A percentile compares a stretch with the other conserved stretches of the same genome.
These are phyloP conservation scores for Drosophila ochracea DNA, from an alignment of 2,888 invertebrate genomes.

Conservation along the genomic window DNA sequence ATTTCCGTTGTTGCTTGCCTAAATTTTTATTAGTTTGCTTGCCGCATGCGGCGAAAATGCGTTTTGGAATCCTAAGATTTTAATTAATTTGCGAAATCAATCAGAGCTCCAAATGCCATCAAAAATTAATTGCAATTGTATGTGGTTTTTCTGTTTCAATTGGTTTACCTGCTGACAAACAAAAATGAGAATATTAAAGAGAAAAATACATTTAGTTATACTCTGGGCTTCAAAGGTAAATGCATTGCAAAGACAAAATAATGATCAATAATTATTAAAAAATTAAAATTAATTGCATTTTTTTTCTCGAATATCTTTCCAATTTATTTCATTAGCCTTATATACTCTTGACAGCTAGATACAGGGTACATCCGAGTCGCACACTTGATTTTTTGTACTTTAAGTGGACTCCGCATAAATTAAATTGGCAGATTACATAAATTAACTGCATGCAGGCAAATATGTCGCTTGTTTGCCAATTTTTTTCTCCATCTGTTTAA, in stretches of 20 bases:
- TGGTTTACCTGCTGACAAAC: neutral
- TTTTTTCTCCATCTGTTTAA: neutral
- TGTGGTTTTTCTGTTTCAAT: conserved; percentile 2
- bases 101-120: conserved; percentile 2
- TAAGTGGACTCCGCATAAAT: neutral
- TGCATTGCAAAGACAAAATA: neutral
- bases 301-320: neutral
- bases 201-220: neutral
- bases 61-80: conserved; percentile 9
- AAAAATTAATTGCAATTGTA: neutral
- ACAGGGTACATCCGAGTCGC: neutral
- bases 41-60: neutral
- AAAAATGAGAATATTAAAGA: neutral
- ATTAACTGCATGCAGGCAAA: neutral
- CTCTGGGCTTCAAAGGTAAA: neutral
- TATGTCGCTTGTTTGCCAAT: neutral
- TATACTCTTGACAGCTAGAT: neutral
- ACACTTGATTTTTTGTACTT: neutral
- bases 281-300: neutral
- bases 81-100: conserved; percentile 19
- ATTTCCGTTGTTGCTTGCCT: conserved; percentile 55
- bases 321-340: neutral
- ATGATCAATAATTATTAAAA: neutral
- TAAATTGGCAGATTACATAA: neutral
- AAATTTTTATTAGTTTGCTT: conserved; percentile 30